Percentiles rank a stretch among this genome's conserved stretches.
These are phyloP conservation scores for Dioctria rufipes DNA, from an alignment of 2,888 invertebrate species.

Conservation along the genomic window DNA sequence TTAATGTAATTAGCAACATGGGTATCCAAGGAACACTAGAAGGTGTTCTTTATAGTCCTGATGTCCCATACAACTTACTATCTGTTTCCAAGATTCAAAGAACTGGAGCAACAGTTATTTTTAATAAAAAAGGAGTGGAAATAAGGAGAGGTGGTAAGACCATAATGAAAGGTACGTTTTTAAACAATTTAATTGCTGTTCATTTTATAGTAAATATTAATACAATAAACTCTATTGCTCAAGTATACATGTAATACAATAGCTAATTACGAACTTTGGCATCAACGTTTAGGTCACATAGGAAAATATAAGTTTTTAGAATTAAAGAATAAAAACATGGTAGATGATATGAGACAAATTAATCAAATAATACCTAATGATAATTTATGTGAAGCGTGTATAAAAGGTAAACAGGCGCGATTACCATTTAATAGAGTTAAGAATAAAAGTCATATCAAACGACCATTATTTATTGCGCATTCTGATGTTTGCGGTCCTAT, in stretches of 20 bases:
- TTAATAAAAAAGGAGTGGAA: constrained; percentile 62
- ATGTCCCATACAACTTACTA: constrained; percentile 64
- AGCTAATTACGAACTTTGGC: constrained; percentile 58
- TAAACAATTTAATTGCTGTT: constrained; percentile 40
- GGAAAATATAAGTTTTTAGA: constrained; percentile 59
- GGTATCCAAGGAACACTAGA: constrained; percentile 59
- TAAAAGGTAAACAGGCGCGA: constrained; percentile 66
- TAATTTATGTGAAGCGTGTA: too few species aligned
- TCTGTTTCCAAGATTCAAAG: constrained; percentile 63
- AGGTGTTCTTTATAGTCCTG: constrained; percentile 62
- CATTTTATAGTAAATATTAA: not conserved
- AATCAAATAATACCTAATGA: constrained; percentile 53
- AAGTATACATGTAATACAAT: too few species aligned
- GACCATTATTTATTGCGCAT: constrained; percentile 66
- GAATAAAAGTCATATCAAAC: constrained; percentile 61
- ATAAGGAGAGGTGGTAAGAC: not conserved
- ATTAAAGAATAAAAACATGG: constrained; percentile 58
- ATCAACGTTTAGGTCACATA: constrained; percentile 60
- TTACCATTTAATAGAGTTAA: constrained; percentile 64
- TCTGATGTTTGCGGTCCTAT: constrained; percentile 66
- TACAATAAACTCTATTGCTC: not conserved
- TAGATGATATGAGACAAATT: constrained; percentile 56
- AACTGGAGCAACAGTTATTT: constrained; percentile 63
- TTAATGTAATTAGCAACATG: too few species aligned
- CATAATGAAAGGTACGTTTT: constrained; percentile 55